Base-by-base conservation (phyloP, 1,140 invertebrate genomes). In the Drosophila bocki region DNA sequence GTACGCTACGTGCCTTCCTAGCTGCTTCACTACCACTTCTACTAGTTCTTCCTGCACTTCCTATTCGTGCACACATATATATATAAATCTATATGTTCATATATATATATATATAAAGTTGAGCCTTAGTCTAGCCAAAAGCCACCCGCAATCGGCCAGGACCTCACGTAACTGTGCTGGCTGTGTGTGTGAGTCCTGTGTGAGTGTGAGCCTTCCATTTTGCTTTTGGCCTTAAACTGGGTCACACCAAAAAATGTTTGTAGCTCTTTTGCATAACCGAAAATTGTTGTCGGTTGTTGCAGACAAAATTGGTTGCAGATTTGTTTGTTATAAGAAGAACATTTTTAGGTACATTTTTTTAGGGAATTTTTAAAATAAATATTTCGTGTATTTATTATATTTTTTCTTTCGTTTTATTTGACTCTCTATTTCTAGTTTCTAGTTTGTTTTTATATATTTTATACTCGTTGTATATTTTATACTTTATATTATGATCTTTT, bases 191-290 rank as follows among this genome's bases (percentile, higher is more conserved):
- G 51, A 22, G 51, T 54, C 51, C 51, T 47, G 13, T 47, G 13
- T 26, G 19, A 22, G 58, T 35, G 69, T 63, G 48, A 37, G 69
- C 19, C 47, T 64, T 64, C 35, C 75, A 72, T 39, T 81, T 82
- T 53, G 57, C 74, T 79, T 70, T 62, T 88, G 72, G 83, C 83
- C 84, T 88, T 80, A 74, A 88, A 88, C 70, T 88, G 78, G 85
- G 85, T 88, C 85, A 88, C 60, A 90, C 69, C 67, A 68, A 72
- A 71, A 64, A 72, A 79, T 79, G 68, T 79, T 71, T 85, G 57
- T 78, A 70, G 64, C 64, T 78, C 64, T 61, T 88, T 88, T 88
- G 85, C 85, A 88, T 88, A 85, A 88, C 85, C 85, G 61, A 88
- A 88, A 90, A 88, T 74, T 80, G 42, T 70, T 64, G 53, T 88